Evolutionary conservation across 2,888 invertebrate genomes (phyloP).

Genomic region (Phymatocera aterrima): DNA sequence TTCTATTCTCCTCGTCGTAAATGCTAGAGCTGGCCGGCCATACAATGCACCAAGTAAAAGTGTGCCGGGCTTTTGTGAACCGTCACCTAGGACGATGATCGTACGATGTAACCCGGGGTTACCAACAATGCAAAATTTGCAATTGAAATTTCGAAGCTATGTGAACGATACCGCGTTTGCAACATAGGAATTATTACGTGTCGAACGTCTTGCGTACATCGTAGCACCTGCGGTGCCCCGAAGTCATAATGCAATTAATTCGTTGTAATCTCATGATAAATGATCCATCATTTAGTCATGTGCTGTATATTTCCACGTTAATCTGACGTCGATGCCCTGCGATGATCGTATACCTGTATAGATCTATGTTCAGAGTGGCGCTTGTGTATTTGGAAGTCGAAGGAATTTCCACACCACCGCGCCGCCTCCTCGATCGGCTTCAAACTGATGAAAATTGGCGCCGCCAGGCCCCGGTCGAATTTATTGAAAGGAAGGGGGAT

Average conservation of each 20-base stretch:
- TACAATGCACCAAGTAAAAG: neutral
- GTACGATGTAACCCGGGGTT: conserved; percentile 61
- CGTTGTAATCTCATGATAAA: neutral
- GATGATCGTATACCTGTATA: neutral
- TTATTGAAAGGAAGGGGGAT: no score
- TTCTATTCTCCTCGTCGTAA: neutral
- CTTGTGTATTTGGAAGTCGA: no score
- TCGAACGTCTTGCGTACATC: neutral
- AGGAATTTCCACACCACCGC: neutral
- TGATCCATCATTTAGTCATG: neutral
- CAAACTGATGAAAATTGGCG: no score
- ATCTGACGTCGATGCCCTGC: neutral
- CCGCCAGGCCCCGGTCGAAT: no score
- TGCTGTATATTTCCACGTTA: neutral
- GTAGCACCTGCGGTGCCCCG: neutral
- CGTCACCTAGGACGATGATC: neutral
- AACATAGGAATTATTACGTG: neutral
- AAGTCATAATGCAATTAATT: neutral
- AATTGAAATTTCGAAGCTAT: conserved; percentile 59
- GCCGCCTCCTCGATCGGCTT: no score
- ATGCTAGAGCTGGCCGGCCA: neutral
- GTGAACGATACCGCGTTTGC: neutral
- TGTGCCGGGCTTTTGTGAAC: conserved; percentile 14
- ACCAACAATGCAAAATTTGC: conserved; percentile 62
- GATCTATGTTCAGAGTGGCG: neutral